Evolutionary conservation across 2,888 invertebrate species (phyloP).

Genomic region (Pyrocoelia pectoralis): DNA sequence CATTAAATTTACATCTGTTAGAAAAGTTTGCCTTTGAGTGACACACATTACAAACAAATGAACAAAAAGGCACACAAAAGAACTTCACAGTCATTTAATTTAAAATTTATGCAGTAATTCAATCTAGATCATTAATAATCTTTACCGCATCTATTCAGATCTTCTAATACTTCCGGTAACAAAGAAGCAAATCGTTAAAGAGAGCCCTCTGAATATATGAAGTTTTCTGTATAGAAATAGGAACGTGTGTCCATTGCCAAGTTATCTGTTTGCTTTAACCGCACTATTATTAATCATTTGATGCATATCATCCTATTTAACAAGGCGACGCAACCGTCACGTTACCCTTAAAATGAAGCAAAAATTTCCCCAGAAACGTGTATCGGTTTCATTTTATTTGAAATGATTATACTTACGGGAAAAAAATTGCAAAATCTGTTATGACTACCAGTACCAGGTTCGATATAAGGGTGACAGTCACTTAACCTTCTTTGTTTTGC

Average conservation of each 20-base stretch:
- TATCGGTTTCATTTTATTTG: conserved; percentile 19
- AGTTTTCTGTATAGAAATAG: conserved; percentile 46
- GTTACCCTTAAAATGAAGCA: conserved; percentile 32
- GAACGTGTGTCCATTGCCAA: conserved; percentile 54
- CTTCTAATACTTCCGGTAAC: conserved; percentile 55
- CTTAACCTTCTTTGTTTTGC: conserved; percentile 53
- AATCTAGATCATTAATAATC: conserved; percentile 59
- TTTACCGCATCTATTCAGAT: conserved; percentile 43
- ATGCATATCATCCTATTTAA: conserved; percentile 62
- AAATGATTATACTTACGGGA: conserved; percentile 3
- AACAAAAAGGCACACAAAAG: conserved; percentile 22
- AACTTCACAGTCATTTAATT: conserved; percentile 45
- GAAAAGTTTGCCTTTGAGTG: conserved; percentile 13
- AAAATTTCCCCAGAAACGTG: conserved; percentile 44
- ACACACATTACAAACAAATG: conserved; percentile 24
- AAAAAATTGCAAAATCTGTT: conserved; percentile 18
- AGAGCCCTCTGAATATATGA: conserved; percentile 43
- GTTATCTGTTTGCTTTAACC: conserved; percentile 57
- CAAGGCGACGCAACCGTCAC: conserved; percentile 54
- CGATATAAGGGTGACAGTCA: conserved; percentile 39
- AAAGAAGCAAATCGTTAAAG: conserved; percentile 53
- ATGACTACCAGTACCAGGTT: conserved; percentile 21
- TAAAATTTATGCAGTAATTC: conserved; percentile 51
- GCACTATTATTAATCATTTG: conserved; percentile 59
- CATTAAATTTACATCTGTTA: conserved; percentile 19